Percentiles rank a stretch among this genome's conserved stretches.
Evolutionary conservation across 1,140 invertebrate species (phyloP).

Genomic region (Drusus annulatus): DNA sequence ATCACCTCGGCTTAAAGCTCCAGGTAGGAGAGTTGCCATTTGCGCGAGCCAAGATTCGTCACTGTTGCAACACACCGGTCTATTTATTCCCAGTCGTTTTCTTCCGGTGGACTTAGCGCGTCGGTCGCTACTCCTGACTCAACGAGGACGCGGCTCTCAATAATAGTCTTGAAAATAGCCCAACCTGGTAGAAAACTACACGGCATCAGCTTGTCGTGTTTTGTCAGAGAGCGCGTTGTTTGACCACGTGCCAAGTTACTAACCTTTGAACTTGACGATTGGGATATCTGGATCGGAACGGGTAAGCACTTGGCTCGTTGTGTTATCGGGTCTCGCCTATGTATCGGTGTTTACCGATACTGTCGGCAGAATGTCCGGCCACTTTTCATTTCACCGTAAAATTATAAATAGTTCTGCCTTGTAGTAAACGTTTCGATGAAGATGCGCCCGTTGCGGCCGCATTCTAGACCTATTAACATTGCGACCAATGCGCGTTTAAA

Average conservation of each 20-base stretch:
- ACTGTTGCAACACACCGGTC: not conserved
- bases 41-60: constrained; percentile 21
- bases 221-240: not conserved
- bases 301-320: not conserved
- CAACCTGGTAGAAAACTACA: constrained; percentile 1
- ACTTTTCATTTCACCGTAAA: constrained; percentile 7
- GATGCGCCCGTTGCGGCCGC: not conserved
- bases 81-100: constrained; percentile 11
- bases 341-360: not conserved
- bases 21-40: constrained; percentile 28
- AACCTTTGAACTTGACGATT: not conserved
- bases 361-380: not conserved
- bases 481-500: not conserved
- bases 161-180: constrained; percentile 15
- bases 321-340: not conserved
- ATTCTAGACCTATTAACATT: constrained; percentile 18
- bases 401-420: not conserved
- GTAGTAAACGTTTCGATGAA: constrained; percentile 11
- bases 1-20: not conserved
- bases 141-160: not conserved
- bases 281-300: not conserved
- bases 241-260: constrained; percentile 1
- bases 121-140: not conserved
- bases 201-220: not conserved
- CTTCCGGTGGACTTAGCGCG: not conserved